Percentiles rank a stretch among this genome's conserved stretches.
These are phyloP conservation scores for Tachystola acroxantha DNA, from an alignment of 2,888 invertebrate species.

Conservation along the genomic window DNA sequence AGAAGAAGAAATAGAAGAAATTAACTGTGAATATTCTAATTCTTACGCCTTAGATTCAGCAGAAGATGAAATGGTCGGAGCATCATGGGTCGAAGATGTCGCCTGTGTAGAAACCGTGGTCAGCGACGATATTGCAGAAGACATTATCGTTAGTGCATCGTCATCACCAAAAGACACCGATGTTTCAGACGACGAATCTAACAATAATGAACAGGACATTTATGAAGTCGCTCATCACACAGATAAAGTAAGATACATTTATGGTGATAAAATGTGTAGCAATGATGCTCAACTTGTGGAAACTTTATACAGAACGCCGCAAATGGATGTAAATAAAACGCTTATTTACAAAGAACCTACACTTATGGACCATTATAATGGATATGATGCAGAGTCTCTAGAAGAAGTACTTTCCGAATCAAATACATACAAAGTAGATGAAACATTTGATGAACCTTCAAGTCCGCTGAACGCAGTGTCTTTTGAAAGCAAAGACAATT, in stretches of 20 bases:
- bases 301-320: constrained; percentile 54
- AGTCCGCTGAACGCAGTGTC: constrained; percentile 16
- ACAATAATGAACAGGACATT: constrained; percentile 23
- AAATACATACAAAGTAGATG: constrained; percentile 19
- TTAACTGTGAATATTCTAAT: constrained; percentile 27
- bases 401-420: constrained; percentile 42
- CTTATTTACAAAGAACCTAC: constrained; percentile 28
- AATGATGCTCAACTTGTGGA: constrained; percentile 51
- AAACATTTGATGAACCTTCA: constrained; percentile 5
- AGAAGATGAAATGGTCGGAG: constrained; percentile 38
- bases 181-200: constrained; percentile 24
- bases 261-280: constrained; percentile 48
- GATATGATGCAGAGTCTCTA: constrained; percentile 35
- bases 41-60: constrained; percentile 24
- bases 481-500: constrained; percentile 36
- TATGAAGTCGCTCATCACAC: constrained; percentile 14
- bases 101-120: constrained; percentile 68
- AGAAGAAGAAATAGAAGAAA: constrained; percentile 17
- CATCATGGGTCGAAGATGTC: constrained; percentile 65
- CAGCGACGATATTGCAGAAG: constrained; percentile 61
- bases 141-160: constrained; percentile 43
- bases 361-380: constrained; percentile 16
- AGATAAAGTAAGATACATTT: constrained; percentile 42
- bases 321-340: constrained; percentile 58
- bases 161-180: constrained; percentile 35